These are phyloP conservation scores for Polymixis lichenea DNA, from an alignment of 2,888 invertebrate species.

Conservation along the genomic window DNA sequence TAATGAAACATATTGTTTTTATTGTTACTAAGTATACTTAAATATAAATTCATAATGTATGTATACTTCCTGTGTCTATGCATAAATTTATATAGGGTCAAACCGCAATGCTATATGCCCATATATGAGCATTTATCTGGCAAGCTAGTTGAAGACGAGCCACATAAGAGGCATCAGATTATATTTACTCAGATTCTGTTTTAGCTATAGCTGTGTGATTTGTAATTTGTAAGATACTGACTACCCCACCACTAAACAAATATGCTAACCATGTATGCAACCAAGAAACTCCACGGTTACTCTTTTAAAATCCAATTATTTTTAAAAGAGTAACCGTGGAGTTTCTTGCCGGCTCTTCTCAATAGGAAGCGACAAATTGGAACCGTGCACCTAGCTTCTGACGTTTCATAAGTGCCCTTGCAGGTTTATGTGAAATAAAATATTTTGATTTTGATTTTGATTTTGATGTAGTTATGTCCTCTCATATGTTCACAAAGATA, in stretches of 20 bases:
- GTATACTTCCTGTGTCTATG: neutral
- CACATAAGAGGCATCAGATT: neutral
- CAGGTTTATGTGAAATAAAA: too few relatives aligned
- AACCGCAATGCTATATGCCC: constrained; percentile 3
- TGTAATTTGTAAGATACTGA: neutral
- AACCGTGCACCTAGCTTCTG: too few relatives aligned
- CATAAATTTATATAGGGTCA: constrained; percentile 9
- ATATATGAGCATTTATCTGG: constrained; percentile 16
- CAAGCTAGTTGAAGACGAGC: constrained; percentile 9
- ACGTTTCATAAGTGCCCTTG: too few relatives aligned
- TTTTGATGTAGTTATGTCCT: constrained; percentile 12
- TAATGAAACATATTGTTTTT: constrained; percentile 14
- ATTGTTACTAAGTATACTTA: neutral
- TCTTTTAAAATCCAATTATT: too few relatives aligned
- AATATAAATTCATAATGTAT: constrained; percentile 6
- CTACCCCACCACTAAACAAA: constrained; percentile 19
- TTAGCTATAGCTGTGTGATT: constrained; percentile 4
- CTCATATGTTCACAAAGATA: constrained; percentile 30
- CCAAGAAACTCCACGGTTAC: too few relatives aligned
- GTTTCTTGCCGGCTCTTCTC: too few relatives aligned
- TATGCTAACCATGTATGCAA: constrained; percentile 20
- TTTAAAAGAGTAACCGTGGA: too few relatives aligned
- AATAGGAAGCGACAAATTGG: too few relatives aligned
- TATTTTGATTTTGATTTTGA: too few relatives aligned
- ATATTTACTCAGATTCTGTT: constrained; percentile 13